Evolutionary conservation across 2,888 invertebrate species (phyloP).

Genomic region (Drosophila koepferae): DNA sequence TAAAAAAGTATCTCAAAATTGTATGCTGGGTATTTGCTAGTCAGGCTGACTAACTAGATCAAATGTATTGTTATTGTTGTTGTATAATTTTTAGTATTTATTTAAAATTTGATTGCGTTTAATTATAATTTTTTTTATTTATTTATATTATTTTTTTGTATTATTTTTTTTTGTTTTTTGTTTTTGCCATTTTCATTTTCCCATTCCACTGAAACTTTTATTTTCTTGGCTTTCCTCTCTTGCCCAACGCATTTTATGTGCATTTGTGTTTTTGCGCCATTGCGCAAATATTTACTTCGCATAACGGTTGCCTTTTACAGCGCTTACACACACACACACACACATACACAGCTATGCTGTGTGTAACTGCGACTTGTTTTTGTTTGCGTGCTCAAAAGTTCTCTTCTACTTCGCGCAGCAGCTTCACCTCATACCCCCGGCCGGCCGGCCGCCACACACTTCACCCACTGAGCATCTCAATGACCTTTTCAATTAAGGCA

Average conservation of each 20-base stretch:
- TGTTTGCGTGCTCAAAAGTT: slow-evolving; percentile 22
- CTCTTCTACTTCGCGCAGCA: slow-evolving; percentile 3
- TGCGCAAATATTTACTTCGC: slow-evolving; percentile 69
- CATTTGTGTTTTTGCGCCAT: slow-evolving; percentile 54
- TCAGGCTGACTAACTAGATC: neutral
- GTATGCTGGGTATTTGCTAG: neutral
- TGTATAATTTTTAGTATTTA: slow-evolving; percentile 47
- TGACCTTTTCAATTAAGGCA: slow-evolving; percentile 62
- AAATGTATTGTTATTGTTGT: slow-evolving; percentile 8
- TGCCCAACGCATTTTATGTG: slow-evolving; percentile 38
- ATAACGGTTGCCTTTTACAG: slow-evolving; percentile 55
- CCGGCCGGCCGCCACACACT: neutral
- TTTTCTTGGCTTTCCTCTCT: slow-evolving; percentile 45
- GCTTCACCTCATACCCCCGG: neutral
- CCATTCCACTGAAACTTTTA: slow-evolving; percentile 32
- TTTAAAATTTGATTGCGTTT: slow-evolving; percentile 69
- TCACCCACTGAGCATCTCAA: slow-evolving; percentile 16
- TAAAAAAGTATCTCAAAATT: neutral
- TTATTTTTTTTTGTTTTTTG: slow-evolving; percentile 39
- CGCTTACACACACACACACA: slow-evolving; percentile 12
- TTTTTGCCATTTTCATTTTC: slow-evolving; percentile 19
- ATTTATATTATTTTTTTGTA: neutral
- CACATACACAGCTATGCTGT: neutral
- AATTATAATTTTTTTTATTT: slow-evolving; percentile 65
- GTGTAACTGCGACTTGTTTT: slow-evolving; percentile 32